Percentiles rank a stretch among this genome's conserved stretches.
Conservation (phyloP, 2,888 invertebrate species). For the Callyntrura guangdongensis region DNA sequence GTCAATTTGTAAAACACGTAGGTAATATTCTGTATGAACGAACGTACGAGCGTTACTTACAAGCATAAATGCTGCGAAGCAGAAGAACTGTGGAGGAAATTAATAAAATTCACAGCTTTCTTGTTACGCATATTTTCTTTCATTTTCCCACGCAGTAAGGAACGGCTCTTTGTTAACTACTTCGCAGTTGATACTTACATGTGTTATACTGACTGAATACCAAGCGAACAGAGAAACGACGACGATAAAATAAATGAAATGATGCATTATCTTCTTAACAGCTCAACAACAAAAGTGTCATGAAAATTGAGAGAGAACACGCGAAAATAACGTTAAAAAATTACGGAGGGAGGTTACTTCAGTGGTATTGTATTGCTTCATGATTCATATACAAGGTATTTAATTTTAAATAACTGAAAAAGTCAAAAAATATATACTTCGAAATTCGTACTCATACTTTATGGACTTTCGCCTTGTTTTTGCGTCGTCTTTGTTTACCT, state of each 20-base stretch:
- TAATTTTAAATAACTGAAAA: not conserved
- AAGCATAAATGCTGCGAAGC: not conserved
- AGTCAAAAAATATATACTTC: not conserved
- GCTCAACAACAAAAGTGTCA: not conserved
- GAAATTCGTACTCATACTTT: not conserved
- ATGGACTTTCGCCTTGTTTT: too few relatives aligned
- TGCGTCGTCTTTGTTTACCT: too few relatives aligned
- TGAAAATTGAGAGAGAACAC: slow-evolving; percentile 57
- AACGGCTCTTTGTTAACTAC: not conserved
- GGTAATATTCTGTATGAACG: too few relatives aligned
- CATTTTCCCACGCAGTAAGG: not conserved
- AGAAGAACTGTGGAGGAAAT: not conserved
- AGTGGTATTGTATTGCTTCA: not conserved
- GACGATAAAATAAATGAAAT: slow-evolving; percentile 32
- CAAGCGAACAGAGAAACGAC: too few relatives aligned
- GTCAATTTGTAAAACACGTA: too few relatives aligned
- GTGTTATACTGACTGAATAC: not conserved
- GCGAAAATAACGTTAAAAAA: slow-evolving; percentile 38
- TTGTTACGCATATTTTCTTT: not conserved
- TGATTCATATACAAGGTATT: not conserved
- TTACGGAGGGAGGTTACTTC: not conserved
- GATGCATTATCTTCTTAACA: slow-evolving; percentile 39
- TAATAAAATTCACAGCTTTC: slow-evolving; percentile 52
- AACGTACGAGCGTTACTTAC: not conserved
- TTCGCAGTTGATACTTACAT: not conserved